Conservation (phyloP, 2,113 vertebrate genomes). For the Pseudorectes ferrugineus region DNA sequence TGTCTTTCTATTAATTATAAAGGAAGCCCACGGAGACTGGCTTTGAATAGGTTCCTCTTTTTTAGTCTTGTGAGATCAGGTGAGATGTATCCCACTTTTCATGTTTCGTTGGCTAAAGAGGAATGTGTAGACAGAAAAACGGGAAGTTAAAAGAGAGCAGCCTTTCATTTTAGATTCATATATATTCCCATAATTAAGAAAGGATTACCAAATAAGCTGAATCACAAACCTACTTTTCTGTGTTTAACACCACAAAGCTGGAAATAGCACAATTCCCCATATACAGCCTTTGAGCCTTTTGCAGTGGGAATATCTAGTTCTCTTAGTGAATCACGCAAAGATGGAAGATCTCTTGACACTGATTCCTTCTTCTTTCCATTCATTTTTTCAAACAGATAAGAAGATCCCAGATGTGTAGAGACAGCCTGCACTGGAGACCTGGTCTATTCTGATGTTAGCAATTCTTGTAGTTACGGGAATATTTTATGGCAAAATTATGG, state of each 20-base stretch:
- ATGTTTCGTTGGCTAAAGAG: background rate
- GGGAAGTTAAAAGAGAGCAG: background rate
- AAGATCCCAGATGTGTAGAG: background rate
- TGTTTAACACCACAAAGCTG: background rate
- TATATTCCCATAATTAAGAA: background rate
- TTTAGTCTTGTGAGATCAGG: background rate
- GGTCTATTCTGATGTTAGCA: background rate
- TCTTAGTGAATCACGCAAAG: background rate
- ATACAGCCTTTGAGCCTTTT: background rate
- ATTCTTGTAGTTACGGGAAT: background rate
- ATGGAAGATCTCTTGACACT: background rate
- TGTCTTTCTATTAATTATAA: conserved; percentile 39
- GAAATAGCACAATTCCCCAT: background rate
- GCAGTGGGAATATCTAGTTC: background rate
- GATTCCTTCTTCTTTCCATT: background rate
- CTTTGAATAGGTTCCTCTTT: conserved; percentile 4
- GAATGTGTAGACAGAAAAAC: background rate
- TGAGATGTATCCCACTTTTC: background rate
- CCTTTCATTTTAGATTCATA: background rate
- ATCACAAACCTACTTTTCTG: background rate
- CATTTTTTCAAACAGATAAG: conserved; percentile 2
- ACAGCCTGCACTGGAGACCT: background rate
- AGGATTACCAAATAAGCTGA: background rate
- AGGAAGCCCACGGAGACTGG: background rate
- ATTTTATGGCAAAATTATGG: background rate